These are phyloP conservation scores for Corythornis vintsioides DNA, from an alignment of 2,113 vertebrate species.

Conservation along the genomic window DNA sequence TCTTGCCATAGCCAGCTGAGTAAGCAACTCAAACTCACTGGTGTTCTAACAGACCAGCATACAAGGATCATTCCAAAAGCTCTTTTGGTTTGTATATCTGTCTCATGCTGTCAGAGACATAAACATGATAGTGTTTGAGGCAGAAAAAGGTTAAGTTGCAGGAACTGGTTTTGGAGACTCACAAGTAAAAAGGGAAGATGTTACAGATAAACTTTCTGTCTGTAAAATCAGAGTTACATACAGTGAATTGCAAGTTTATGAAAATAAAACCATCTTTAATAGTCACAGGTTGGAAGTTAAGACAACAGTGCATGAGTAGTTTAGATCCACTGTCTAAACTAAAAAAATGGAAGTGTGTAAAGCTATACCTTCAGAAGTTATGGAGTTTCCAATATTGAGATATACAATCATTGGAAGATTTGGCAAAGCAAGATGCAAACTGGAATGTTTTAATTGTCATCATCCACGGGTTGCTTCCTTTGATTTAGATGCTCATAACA, in stretches of 20 bases:
- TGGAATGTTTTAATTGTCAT: slow-evolving; percentile 44
- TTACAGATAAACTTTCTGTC: neutral
- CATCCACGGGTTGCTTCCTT: neutral
- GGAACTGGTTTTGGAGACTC: slow-evolving; percentile 4
- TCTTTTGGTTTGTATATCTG: neutral
- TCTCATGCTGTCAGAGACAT: neutral
- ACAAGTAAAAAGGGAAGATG: neutral
- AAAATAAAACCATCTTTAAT: slow-evolving; percentile 48
- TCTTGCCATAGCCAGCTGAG: neutral
- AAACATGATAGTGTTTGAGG: neutral
- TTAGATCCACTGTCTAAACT: slow-evolving; percentile 31
- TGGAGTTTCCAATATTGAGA: neutral
- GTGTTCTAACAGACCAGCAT: neutral
- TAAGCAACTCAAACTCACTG: neutral
- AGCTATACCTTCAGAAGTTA: slow-evolving; percentile 18
- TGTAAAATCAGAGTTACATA: neutral
- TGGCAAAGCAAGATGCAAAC: slow-evolving; percentile 32
- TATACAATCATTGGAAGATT: neutral
- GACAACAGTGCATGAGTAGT: neutral
- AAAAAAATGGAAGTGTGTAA: neutral
- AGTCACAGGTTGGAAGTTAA: neutral
- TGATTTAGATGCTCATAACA: slow-evolving; percentile 78
- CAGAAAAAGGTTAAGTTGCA: neutral
- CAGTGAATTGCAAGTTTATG: slow-evolving; percentile 35
- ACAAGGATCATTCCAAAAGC: neutral